phyloP scores from a whole-genome alignment of 2,113 vertebrate species.

The Mohoua ochrocephala region DNA sequence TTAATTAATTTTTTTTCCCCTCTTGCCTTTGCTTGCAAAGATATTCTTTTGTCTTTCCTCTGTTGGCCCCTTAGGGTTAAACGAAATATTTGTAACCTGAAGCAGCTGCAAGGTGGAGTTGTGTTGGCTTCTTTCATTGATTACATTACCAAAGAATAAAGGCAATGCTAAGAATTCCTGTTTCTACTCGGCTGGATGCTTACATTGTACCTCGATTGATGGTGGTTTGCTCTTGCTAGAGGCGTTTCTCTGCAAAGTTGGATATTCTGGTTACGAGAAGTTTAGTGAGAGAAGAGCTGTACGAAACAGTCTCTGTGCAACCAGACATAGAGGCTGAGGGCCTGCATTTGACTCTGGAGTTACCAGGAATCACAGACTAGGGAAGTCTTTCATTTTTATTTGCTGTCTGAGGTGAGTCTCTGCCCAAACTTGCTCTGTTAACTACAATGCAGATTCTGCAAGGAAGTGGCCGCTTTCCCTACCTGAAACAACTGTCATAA shows the following conservation, averaged over 20 bases:
- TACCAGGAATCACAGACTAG: neutral
- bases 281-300: neutral
- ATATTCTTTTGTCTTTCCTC: neutral
- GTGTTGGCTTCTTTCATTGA: neutral
- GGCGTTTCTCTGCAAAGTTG: neutral
- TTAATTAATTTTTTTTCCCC: neutral
- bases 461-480: neutral
- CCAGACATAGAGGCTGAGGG: neutral
- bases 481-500: neutral
- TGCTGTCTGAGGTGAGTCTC: neutral
- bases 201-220: neutral
- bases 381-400: neutral
- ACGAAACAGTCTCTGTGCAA: fast-evolving
- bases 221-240: neutral
- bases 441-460: neutral
- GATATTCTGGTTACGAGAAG: neutral
- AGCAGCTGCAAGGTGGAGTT: neutral
- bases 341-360: neutral
- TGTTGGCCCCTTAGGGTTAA: neutral
- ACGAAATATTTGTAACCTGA: neutral
- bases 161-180: neutral
- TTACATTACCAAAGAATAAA: neutral
- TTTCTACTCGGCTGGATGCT: neutral
- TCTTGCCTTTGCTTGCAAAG: neutral
- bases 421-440: neutral